These are phyloP conservation scores for Andrena hattorfiana DNA, from an alignment of 2,888 invertebrate species.

Conservation along the genomic window DNA sequence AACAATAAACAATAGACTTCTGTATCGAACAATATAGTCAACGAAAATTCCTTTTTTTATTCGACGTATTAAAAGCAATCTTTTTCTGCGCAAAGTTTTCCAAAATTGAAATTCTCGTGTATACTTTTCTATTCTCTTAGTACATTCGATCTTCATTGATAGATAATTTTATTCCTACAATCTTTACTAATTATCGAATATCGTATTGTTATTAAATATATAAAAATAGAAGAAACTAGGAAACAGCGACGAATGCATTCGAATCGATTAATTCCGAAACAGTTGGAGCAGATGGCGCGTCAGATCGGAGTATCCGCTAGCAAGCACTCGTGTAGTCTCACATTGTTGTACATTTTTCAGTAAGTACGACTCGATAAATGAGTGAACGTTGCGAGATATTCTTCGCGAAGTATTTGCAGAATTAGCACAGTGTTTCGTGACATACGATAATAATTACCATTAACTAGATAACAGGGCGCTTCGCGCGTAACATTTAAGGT, in stretches of 20 bases:
- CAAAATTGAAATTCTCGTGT: too few relatives aligned
- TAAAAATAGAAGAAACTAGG: neutral
- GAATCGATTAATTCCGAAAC: constrained; percentile 22
- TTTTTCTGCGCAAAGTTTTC: too few relatives aligned
- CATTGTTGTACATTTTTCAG: constrained; percentile 44
- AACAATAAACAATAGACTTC: too few relatives aligned
- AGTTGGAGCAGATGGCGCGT: constrained; percentile 43
- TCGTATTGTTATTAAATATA: neutral
- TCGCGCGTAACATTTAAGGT: constrained; percentile 29
- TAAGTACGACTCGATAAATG: constrained; percentile 37
- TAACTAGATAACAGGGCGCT: constrained; percentile 6
- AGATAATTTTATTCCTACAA: too few relatives aligned
- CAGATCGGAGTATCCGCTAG: constrained; percentile 34
- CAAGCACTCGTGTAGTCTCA: constrained; percentile 28
- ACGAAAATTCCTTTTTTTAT: too few relatives aligned
- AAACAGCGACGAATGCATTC: constrained; percentile 1
- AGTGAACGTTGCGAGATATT: constrained; percentile 22
- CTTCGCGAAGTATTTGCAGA: constrained; percentile 12
- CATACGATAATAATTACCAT: constrained; percentile 32
- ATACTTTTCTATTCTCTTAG: too few relatives aligned
- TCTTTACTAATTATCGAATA: too few relatives aligned
- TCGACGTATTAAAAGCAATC: too few relatives aligned
- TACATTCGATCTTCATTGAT: too few relatives aligned
- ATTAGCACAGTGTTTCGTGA: constrained; percentile 15
- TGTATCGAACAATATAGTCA: too few relatives aligned